These are phyloP conservation scores for Chironomus striatipennis DNA, from an alignment of 1,140 invertebrate genomes.

Conservation along the genomic window DNA sequence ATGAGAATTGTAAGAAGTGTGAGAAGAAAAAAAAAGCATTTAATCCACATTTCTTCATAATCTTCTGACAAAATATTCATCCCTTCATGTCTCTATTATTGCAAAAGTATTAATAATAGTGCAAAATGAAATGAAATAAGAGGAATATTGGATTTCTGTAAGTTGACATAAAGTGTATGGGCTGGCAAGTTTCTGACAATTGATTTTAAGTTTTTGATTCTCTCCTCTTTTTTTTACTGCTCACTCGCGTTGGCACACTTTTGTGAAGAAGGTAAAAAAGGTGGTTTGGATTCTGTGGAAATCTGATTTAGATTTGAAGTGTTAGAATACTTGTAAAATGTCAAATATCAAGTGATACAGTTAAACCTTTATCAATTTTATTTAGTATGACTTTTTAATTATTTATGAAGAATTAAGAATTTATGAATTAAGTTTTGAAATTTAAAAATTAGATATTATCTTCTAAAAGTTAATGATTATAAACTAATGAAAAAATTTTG, in stretches of 20 bases:
- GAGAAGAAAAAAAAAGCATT: background rate
- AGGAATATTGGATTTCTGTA: background rate
- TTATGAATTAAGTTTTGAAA: too few relatives aligned
- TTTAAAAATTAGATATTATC: too few relatives aligned
- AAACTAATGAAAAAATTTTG: too few relatives aligned
- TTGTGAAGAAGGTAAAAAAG: background rate
- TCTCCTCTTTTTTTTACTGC: background rate
- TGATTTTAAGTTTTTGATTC: too few relatives aligned
- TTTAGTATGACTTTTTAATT: too few relatives aligned
- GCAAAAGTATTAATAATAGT: background rate
- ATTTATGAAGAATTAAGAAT: too few relatives aligned
- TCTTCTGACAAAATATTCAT: background rate
- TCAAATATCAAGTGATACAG: background rate
- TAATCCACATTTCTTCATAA: slow-evolving; percentile 7
- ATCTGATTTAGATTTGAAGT: too few relatives aligned
- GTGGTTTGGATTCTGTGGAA: background rate
- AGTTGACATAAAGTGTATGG: background rate
- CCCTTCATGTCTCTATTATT: background rate
- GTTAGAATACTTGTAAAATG: too few relatives aligned
- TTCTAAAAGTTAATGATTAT: too few relatives aligned
- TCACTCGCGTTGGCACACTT: background rate
- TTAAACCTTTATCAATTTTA: too few relatives aligned
- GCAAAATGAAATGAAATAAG: background rate
- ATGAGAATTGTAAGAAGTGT: background rate
- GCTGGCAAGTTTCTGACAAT: background rate